Conservation (phyloP, 2,113 vertebrate genomes). For the Leptobrachium ailaonicum region DNA sequence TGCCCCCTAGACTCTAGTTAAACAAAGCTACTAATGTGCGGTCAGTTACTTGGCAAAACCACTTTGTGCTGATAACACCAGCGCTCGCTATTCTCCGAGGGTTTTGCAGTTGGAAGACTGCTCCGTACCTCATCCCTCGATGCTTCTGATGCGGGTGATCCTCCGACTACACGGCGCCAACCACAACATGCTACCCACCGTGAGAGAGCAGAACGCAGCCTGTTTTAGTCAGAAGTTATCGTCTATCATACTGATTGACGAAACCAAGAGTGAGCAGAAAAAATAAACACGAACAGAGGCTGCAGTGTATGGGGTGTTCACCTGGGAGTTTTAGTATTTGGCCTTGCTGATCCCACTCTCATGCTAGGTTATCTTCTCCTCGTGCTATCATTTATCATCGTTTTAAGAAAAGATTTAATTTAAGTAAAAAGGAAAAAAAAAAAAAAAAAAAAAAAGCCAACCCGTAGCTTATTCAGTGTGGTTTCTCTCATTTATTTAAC, state of each 20-base stretch:
- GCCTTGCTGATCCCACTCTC: conserved; percentile 92
- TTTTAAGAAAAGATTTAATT: conserved; percentile 60
- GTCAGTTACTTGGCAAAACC: conserved; percentile 77
- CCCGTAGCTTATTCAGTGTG: conserved; percentile 71
- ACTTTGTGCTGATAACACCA: conserved; percentile 78
- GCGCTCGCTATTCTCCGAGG: conserved; percentile 80
- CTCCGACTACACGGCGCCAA: conserved; percentile 96
- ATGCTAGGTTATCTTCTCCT: conserved; percentile 95
- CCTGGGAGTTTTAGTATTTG: conserved; percentile 98
- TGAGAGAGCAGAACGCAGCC: conserved; percentile 89
- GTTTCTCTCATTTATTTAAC: conserved; percentile 70
- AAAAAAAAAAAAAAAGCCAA: conserved; percentile 66
- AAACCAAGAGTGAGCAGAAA: conserved; percentile 91
- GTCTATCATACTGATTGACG: conserved; percentile 95
- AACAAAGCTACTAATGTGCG: conserved; percentile 91
- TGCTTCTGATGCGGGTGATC: conserved; percentile 83
- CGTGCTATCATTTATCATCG: conserved; percentile 97
- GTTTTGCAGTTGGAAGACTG: conserved; percentile 74
- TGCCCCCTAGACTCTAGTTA: conserved; percentile 76
- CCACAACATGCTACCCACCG: conserved; percentile 89
- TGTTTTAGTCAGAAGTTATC: conserved; percentile 85
- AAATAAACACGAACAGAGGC: conserved; percentile 97
- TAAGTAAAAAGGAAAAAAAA: background rate
- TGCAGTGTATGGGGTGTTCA: conserved; percentile 92
- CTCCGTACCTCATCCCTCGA: conserved; percentile 80